A percentile compares a stretch with the other conserved stretches of the same genome.
phyloP scores from a whole-genome alignment of 2,888 invertebrate species.

The Nasonovia ribisnigri region DNA sequence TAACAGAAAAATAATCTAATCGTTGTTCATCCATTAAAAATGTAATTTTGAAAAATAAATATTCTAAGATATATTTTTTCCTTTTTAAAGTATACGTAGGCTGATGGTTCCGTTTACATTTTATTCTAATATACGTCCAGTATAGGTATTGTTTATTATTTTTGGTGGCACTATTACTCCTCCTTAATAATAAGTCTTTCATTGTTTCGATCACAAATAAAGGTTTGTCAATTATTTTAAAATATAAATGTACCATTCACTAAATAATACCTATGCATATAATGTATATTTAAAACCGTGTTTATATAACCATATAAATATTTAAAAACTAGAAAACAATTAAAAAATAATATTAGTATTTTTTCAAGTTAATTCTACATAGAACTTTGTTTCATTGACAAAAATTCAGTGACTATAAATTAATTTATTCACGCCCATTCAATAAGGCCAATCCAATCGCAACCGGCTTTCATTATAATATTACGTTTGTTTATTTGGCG shows the following conservation, averaged over 20 bases:
- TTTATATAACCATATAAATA: not conserved
- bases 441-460: slow-evolving; percentile 40
- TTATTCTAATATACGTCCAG: too few species aligned
- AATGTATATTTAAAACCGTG: not conserved
- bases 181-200: not conserved
- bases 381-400: not conserved
- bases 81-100: slow-evolving; percentile 16
- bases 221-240: not conserved
- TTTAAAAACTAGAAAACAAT: not conserved
- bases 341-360: not conserved
- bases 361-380: not conserved
- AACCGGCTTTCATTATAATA: not conserved
- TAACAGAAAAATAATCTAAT: slow-evolving; percentile 3
- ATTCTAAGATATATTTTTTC: not conserved
- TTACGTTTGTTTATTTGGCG: slow-evolving; percentile 1
- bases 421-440: slow-evolving; percentile 51
- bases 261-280: not conserved
- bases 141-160: not conserved
- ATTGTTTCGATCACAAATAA: not conserved
- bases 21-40: not conserved
- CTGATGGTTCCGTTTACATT: not conserved
- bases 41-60: not conserved
- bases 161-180: not conserved
- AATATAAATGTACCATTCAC: not conserved
- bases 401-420: not conserved